A percentile compares a stretch with the other conserved stretches of the same genome.
These are phyloP conservation scores for Acleris literana DNA, from an alignment of 2,888 invertebrate genomes.

Conservation along the genomic window DNA sequence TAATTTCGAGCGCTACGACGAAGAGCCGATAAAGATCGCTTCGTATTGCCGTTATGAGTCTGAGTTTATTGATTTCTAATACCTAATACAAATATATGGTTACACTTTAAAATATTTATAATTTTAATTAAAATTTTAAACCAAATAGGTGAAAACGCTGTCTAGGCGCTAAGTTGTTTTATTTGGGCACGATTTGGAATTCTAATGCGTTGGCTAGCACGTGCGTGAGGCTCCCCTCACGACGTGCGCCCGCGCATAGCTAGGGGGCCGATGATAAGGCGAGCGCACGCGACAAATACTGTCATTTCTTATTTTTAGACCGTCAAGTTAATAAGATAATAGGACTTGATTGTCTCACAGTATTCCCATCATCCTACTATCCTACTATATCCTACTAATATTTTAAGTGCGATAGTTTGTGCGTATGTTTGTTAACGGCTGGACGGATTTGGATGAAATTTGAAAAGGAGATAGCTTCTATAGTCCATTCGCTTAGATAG, in stretches of 20 bases:
- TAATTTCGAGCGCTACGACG: slow-evolving; percentile 89
- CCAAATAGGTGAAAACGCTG: slow-evolving; percentile 15
- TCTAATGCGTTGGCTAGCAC: slow-evolving; percentile 65
- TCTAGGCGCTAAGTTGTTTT: slow-evolving; percentile 52
- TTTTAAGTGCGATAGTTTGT: too few relatives aligned
- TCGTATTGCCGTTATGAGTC: slow-evolving; percentile 67
- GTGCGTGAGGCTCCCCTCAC: slow-evolving; percentile 66
- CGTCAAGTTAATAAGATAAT: slow-evolving; percentile 37
- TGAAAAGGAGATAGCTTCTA: too few relatives aligned
- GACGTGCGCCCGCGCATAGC: slow-evolving; percentile 63
- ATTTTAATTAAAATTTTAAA: slow-evolving; percentile 2
- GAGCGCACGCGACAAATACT: slow-evolving; percentile 62
- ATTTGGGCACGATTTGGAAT: slow-evolving; percentile 60
- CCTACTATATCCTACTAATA: too few relatives aligned
- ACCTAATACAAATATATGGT: slow-evolving; percentile 15
- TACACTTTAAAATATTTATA: not conserved
- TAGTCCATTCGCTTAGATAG: too few relatives aligned
- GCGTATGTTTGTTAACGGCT: too few relatives aligned
- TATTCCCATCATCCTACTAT: slow-evolving; percentile 1
- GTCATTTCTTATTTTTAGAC: slow-evolving; percentile 57
- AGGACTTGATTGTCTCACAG: slow-evolving; percentile 13
- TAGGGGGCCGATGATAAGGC: slow-evolving; percentile 52
- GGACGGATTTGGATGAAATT: too few relatives aligned
- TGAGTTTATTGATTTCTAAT: slow-evolving; percentile 70
- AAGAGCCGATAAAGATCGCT: slow-evolving; percentile 58